Base-by-base conservation (phyloP, 1,140 invertebrate species). In the Lordiphosa clarofinis region DNA sequence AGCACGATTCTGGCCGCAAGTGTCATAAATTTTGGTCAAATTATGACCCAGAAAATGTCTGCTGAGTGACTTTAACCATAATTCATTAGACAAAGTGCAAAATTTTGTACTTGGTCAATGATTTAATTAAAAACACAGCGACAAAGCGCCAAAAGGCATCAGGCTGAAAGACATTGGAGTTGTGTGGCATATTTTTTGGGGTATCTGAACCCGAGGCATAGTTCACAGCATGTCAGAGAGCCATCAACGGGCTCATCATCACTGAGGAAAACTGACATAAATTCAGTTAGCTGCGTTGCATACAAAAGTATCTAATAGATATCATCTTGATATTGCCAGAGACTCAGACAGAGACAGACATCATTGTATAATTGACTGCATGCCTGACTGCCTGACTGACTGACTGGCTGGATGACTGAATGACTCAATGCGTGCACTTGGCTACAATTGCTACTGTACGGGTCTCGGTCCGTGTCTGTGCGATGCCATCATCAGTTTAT, bases 301-400 rank as follows among this genome's bases (percentile, higher is more conserved):
- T 84, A 60, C 78, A 60, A 84, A 73, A 82, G 67, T 81, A 81
- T 82, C 76, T 81, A 57, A 71, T 67, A 73, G 78, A 82, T 73
- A 65, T 63, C 59, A 82, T 82, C 78, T 75, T 63, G 58, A 47
- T 72, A 42, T 50, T 43, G 49, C 31, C 40, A 31, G 42, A 11
- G 19, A 19, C 19, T 19, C 19, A 50, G 48, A 50, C 48, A 39
- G n/a, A 39, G 35, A 63, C 38, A 43, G 47, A 56, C 75, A 79
- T 74, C 74, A 79, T 84, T 84, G 76, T 75, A 67, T 70, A 79
- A 81, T 75, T 82, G 72, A 79, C 75, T 79, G 62, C 63, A 53
- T 65, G 64, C 36, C 56, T 39, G 65, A 57, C 56, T 65, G 69
- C n/a, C 28, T 11, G 36, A 39, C 42, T 68, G 67, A 46, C 50